Percentiles rank a stretch among this genome's conserved stretches.
Conservation (phyloP, 2,113 vertebrate genomes). For the Syrrhaptes paradoxus region DNA sequence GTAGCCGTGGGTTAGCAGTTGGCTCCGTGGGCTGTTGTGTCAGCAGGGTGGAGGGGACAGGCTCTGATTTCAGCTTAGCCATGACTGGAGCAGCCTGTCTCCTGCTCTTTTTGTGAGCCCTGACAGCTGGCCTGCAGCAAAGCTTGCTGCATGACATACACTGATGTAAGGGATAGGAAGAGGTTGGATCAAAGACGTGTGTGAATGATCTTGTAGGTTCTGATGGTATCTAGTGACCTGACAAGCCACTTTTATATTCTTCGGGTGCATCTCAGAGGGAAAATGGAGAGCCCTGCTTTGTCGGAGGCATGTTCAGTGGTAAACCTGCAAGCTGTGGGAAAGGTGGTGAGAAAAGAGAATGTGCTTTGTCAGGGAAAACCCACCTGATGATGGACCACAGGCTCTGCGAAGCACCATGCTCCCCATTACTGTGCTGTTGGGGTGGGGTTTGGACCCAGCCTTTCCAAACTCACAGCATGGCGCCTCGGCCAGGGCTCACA, state of each 20-base stretch:
- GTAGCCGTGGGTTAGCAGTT: background rate
- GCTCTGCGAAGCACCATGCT: rapidly evolving
- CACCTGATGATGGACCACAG: rapidly evolving
- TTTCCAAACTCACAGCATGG: background rate
- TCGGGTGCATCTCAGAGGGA: background rate
- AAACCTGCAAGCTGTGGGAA: background rate
- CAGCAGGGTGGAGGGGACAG: rapidly evolving
- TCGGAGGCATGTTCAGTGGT: background rate
- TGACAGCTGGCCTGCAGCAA: background rate
- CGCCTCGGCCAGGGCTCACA: background rate
- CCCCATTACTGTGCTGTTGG: background rate
- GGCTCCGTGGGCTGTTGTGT: background rate
- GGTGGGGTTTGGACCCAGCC: background rate
- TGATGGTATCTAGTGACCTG: background rate
- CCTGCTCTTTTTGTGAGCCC: background rate
- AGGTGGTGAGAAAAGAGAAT: background rate
- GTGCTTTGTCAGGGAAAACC: background rate
- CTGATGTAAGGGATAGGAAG: background rate
- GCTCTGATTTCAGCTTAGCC: background rate
- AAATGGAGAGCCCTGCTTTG: background rate
- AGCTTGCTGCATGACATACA: background rate
- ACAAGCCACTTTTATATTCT: background rate
- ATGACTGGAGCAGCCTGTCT: background rate
- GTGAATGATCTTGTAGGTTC: background rate
- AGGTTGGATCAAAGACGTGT: background rate